These are phyloP conservation scores for Recurvirostra avosetta DNA, from an alignment of 2,113 vertebrate species.

Conservation along the genomic window DNA sequence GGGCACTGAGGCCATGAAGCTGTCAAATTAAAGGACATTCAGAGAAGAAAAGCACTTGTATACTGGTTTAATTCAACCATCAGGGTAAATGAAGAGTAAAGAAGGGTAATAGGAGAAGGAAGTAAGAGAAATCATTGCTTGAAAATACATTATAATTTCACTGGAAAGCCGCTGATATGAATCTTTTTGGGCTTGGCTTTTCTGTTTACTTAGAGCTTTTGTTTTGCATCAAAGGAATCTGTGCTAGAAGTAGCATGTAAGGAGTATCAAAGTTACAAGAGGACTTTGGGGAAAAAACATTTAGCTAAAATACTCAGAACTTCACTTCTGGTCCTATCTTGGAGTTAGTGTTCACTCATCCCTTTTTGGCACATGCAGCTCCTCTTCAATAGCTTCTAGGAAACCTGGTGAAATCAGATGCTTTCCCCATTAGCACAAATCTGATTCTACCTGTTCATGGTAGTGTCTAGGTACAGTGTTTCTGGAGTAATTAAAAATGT, in stretches of 20 bases:
- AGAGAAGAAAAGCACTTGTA: background rate
- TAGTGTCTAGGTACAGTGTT: background rate
- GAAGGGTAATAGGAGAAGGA: background rate
- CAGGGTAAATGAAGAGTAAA: background rate
- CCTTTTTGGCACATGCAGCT: background rate
- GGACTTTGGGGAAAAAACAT: background rate
- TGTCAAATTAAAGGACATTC: constrained; percentile 20
- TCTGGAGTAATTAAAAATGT: background rate
- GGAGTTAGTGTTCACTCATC: background rate
- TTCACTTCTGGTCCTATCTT: background rate
- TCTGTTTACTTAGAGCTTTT: background rate
- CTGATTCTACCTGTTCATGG: background rate
- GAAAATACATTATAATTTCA: background rate
- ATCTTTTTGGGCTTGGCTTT: background rate
- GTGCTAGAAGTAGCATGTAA: background rate
- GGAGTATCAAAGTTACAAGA: background rate
- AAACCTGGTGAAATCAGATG: background rate
- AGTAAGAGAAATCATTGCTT: background rate
- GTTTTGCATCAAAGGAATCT: background rate
- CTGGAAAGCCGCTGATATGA: background rate
- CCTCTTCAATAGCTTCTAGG: background rate
- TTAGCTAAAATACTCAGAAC: background rate
- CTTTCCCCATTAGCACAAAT: background rate
- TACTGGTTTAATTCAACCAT: constrained; percentile 1
- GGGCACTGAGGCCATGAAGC: background rate